Base-by-base conservation (phyloP, 2,888 invertebrate species). In the Cryptocheilus praepositus region DNA sequence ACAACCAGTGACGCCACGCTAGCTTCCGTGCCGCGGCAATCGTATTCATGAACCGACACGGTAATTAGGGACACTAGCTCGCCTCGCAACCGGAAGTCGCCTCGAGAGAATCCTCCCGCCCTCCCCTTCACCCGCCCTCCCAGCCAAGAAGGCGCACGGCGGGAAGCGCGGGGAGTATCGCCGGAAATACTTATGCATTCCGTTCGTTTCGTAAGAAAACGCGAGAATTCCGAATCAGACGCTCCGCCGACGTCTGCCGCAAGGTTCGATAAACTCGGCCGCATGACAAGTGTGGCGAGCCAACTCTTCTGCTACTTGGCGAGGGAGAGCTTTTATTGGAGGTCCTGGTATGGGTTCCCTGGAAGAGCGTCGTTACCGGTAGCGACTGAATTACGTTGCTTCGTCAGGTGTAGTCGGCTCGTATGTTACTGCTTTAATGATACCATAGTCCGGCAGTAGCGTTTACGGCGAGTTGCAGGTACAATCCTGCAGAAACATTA, bases 11-110 rank as follows among this genome's bases (percentile, higher is more conserved):
- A 88, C 87, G 88, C 87, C 88, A 88, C 85, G 88, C 86, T 86
- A 87, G 85, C 86, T 88, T 88, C 88, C 88, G 88, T 88, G 87
- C 86, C 81, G 83, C 73, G 71, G 88, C 88, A 86, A 87, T 88
- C 86, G 87, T 88, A 88, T 88, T 88, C 88, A 88, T 87, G 88
- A 88, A 87, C 87, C 88, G 87, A 88, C 88, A 88, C 88, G 88
- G 88, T 88, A 88, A 88, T 88, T 88, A 88, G 86, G 88, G 88
- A 88, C 88, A 88, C 87, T 87, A 86, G 86, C 86, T 85, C 85
- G 83, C 86, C 84, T 86, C 84, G 79, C 85, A 86, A 85, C 84
- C 88, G 88, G 88, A 88, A 88, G 88, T 88, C 86, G 85, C 85
- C 84, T 80, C 83, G 81, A 80, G 81, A 81, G 86, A 86, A 87